Base-by-base conservation (phyloP, 2,888 invertebrate genomes). In the Cantharis nigra region DNA sequence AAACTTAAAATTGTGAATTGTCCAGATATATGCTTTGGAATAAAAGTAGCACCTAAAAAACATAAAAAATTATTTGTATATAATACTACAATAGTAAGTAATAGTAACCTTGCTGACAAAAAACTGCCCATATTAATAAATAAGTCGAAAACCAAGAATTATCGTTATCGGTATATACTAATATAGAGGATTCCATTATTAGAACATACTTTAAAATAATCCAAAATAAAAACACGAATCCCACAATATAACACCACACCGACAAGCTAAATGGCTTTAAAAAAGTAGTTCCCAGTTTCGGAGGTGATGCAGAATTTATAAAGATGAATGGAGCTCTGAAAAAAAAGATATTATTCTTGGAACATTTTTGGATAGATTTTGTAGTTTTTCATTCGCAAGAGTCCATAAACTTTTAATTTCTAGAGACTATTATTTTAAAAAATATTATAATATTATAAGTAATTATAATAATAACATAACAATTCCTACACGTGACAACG, bases 111-210 rank as follows among this genome's bases (percentile, higher is more conserved):
- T 85, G 81, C 78, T 85, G 76, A 70, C 80, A 80, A 64, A 80
- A 71, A 9, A 78, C 80, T 63, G 79, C 71, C 69, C 78, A 74
- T 20, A 74, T 79, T 77, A 89, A 89, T 67, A 89, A 83, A 3
- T 89, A 84, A 11, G 90, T 89, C 1, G 88, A 80, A 1, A 89
- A 88, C 16, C 90, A 90, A 75, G 90, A 90, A 3, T 89, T 79
- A 0, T 88, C 88, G 11, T 87, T 88, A 77, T 88, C 86, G 1
- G 82, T 69, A 2, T 85, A 82, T 30, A 86, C 83, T 77, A 5
- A 7, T 23, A 87, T 86, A 72, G 87, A 85, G 0, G 81, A 82
- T 80, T 90, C 90, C 0, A 87, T 73, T 23, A 82, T 83, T 13
- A 89, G 87, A 7, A 89, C 82, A 3, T 88, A 64, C 69, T 89